phyloP scores from a whole-genome alignment of 1,140 invertebrate genomes.

The Semibalanus balanoides region DNA sequence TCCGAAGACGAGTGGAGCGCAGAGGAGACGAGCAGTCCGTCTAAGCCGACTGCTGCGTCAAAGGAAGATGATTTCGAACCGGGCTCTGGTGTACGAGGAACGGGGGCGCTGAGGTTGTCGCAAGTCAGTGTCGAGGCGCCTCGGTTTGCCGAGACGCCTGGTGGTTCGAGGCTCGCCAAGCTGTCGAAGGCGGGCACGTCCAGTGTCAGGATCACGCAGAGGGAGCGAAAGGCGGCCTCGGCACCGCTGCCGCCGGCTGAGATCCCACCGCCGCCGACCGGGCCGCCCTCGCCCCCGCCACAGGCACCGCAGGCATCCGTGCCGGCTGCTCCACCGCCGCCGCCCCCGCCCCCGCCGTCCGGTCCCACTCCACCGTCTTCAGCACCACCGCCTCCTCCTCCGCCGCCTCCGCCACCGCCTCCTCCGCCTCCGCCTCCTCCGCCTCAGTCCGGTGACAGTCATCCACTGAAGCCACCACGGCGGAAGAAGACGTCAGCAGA shows the following conservation, averaged over 20 bases:
- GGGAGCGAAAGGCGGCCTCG: background rate
- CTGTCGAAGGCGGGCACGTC: background rate
- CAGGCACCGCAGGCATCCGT: background rate
- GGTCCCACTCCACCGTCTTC: too few relatives aligned
- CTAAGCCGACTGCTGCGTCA: too few relatives aligned
- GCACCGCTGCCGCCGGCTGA: too few relatives aligned
- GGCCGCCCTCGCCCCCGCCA: background rate
- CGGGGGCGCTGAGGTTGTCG: too few relatives aligned
- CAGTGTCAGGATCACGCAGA: background rate
- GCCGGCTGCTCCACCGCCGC: background rate
- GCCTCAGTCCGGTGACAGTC: background rate
- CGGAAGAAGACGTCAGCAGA: background rate
- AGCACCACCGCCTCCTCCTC: background rate
- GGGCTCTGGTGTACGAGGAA: too few relatives aligned
- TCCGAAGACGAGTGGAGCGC: background rate
- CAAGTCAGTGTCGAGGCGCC: background rate
- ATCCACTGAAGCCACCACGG: background rate
- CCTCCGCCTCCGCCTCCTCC: background rate
- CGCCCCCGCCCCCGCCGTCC: too few relatives aligned
- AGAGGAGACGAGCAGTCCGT: background rate
- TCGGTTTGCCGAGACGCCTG: too few relatives aligned
- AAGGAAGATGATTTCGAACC: background rate
- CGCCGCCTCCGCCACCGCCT: too few relatives aligned
- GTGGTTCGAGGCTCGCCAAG: background rate
- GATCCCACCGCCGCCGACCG: background rate